A percentile compares a stretch with the other conserved stretches of the same genome.
Conservation (phyloP, 2,888 invertebrate species). For the Nematopogon swammerdamellus region DNA sequence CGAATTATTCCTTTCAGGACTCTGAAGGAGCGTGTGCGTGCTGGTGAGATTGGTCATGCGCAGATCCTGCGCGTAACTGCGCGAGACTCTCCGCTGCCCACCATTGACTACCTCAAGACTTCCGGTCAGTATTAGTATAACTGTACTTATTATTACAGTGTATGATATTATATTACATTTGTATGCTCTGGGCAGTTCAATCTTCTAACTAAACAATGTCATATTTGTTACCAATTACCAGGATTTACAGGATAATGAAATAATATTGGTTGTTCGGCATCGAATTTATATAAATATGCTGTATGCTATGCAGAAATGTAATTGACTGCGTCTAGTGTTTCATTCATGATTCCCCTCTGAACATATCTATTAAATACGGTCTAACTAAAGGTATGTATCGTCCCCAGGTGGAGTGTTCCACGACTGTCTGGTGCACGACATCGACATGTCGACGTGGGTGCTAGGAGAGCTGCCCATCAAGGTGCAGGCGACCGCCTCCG, state of each 20-base stretch:
- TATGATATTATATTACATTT: too few relatives aligned
- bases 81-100: conserved; percentile 63
- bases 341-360: too few relatives aligned
- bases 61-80: conserved; percentile 61
- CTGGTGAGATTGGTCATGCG: conserved; percentile 60
- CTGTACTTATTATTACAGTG: conserved; percentile 3
- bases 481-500: conserved; percentile 49
- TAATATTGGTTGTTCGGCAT: too few relatives aligned
- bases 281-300: too few relatives aligned
- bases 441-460: conserved; percentile 64
- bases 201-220: too few relatives aligned
- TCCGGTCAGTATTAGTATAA: conserved; percentile 38
- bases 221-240: too few relatives aligned
- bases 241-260: too few relatives aligned
- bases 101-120: conserved; percentile 55
- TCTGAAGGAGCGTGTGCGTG: conserved; percentile 43
- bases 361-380: too few relatives aligned
- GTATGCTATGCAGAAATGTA: too few relatives aligned
- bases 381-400: too few relatives aligned
- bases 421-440: conserved; percentile 67
- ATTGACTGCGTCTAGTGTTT: too few relatives aligned
- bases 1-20: conserved; percentile 14
- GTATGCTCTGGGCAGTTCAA: too few relatives aligned
- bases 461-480: conserved; percentile 59
- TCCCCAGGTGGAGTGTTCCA: conserved; percentile 65